phyloP scores from a whole-genome alignment of 2,113 vertebrate species.

The Stigmatopora nigra region DNA sequence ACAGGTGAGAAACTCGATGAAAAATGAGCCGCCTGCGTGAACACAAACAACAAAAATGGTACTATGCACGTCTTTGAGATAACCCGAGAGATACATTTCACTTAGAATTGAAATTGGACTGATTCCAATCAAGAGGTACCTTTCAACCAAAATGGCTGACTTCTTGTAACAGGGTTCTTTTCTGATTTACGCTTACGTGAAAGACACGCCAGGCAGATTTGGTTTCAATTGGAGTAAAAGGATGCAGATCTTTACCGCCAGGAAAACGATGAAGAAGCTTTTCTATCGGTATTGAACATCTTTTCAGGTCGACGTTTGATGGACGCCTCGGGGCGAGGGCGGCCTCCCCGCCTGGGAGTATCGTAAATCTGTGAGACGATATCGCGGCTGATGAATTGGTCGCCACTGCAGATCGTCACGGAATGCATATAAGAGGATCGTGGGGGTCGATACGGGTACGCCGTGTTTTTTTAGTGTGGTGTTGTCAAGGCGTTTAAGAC shows the following conservation, averaged over 20 bases:
- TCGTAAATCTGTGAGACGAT: not conserved
- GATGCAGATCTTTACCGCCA: not conserved
- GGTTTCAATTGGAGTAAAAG: not conserved
- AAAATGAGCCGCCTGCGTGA: not conserved
- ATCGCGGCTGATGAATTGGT: not conserved
- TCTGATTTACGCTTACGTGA: too few relatives aligned
- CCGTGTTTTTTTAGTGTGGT: not conserved
- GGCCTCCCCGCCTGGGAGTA: not conserved
- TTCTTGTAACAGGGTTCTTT: not conserved
- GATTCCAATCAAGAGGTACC: not conserved
- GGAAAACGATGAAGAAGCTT: not conserved
- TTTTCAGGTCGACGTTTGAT: not conserved
- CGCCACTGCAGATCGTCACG: not conserved
- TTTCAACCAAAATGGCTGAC: not conserved
- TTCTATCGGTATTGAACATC: not conserved
- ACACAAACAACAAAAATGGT: not conserved
- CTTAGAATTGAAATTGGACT: not conserved
- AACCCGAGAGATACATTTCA: not conserved
- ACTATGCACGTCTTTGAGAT: not conserved
- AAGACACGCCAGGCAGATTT: not conserved
- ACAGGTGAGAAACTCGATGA: not conserved
- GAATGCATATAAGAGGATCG: not conserved
- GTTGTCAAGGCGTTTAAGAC: not conserved
- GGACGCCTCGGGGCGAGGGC: not conserved
- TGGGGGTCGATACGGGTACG: not conserved